These are phyloP conservation scores for Siniperca scherzeri DNA, from an alignment of 2,797 vertebrate genomes.

Conservation along the genomic window DNA sequence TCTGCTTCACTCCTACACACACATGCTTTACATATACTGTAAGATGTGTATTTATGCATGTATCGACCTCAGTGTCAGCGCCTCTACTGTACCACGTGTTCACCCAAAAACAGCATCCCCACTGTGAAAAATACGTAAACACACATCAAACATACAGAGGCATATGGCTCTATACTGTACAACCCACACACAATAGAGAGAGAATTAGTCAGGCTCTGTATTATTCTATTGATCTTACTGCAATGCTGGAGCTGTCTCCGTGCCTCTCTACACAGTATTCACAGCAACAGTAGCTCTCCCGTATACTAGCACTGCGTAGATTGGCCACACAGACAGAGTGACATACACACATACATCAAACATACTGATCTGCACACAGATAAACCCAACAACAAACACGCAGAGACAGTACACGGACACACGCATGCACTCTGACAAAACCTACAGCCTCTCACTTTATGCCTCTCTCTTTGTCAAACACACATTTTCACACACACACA, in stretches of 20 bases:
- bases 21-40: constrained; percentile 11
- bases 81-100: constrained; percentile 4
- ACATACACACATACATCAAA: constrained; percentile 14
- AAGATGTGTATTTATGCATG: neutral
- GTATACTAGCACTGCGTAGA: constrained; percentile 7
- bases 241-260: constrained; percentile 47
- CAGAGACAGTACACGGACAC: neutral
- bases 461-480: constrained; percentile 30
- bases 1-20: constrained; percentile 36
- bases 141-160: constrained; percentile 30
- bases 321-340: constrained; percentile 38
- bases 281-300: constrained; percentile 50
- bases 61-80: neutral
- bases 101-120: constrained; percentile 27
- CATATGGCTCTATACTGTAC: constrained; percentile 23
- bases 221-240: constrained; percentile 71
- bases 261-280: constrained; percentile 49
- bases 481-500: constrained; percentile 21
- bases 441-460: constrained; percentile 34
- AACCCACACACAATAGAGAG: constrained; percentile 46
- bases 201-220: constrained; percentile 55
- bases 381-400: neutral
- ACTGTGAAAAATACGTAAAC: constrained; percentile 26
- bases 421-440: constrained; percentile 37
- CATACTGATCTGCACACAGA: constrained; percentile 6